Evolutionary conservation across 2,113 vertebrate species (phyloP).

Genomic region (Sceloporus tristichus): DNA sequence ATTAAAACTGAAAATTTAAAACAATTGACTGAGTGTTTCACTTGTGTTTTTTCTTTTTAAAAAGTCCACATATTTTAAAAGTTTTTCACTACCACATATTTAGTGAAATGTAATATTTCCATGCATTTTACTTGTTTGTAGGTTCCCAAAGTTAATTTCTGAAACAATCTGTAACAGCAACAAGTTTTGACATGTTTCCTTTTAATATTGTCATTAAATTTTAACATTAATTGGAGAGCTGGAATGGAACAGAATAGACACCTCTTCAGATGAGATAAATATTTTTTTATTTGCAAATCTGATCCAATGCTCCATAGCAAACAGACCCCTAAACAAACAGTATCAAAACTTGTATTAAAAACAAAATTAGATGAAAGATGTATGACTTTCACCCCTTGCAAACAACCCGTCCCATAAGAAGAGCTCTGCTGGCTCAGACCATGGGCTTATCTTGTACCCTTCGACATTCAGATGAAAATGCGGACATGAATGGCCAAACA

Average conservation of each 20-base stretch:
- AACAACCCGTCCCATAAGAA: background rate
- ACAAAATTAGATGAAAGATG: background rate
- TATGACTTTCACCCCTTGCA: background rate
- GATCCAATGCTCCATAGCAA: background rate
- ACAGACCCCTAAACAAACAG: background rate
- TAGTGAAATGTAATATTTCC: background rate
- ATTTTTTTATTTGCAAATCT: background rate
- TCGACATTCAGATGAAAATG: no score
- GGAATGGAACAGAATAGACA: background rate
- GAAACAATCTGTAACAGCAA: background rate
- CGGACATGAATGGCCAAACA: no score
- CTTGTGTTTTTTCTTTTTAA: background rate
- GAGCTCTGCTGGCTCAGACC: background rate
- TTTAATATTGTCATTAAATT: background rate
- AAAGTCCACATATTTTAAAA: background rate
- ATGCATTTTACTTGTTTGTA: background rate
- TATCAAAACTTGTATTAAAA: background rate
- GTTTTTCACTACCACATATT: background rate
- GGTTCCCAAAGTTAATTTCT: background rate
- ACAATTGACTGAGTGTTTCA: background rate
- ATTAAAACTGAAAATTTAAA: background rate
- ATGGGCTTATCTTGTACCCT: background rate
- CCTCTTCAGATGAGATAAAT: background rate
- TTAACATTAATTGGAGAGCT: background rate
- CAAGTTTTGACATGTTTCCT: background rate